Evolutionary conservation across 2,888 invertebrate species (phyloP).

Genomic region (Onchidella celtica): DNA sequence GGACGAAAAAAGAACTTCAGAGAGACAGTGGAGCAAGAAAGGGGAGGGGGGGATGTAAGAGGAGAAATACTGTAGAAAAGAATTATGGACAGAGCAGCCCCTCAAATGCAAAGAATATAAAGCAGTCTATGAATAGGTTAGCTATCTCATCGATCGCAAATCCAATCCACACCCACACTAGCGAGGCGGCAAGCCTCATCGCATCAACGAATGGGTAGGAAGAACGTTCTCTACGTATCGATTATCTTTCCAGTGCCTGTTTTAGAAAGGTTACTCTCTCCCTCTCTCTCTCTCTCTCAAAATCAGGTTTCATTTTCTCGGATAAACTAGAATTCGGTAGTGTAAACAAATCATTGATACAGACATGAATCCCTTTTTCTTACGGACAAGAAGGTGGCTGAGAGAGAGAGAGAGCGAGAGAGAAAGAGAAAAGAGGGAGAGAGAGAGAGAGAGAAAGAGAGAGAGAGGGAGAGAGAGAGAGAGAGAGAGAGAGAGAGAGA

Average conservation of each 20-base stretch:
- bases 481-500: slow-evolving; percentile 6
- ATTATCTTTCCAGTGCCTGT: background rate
- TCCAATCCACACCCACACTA: background rate
- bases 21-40: background rate
- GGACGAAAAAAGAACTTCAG: background rate
- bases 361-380: too few relatives aligned
- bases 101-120: too few relatives aligned
- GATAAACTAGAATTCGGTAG: too few relatives aligned
- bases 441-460: too few relatives aligned
- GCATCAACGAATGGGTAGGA: background rate
- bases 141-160: background rate
- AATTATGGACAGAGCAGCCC: too few relatives aligned
- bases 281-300: background rate
- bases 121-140: too few relatives aligned
- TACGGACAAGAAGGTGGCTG: too few relatives aligned
- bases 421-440: too few relatives aligned
- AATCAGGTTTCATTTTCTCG: too few relatives aligned
- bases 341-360: too few relatives aligned
- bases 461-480: too few relatives aligned
- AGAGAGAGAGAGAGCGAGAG: too few relatives aligned
- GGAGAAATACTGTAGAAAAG: background rate
- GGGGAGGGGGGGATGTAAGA: background rate
- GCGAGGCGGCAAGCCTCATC: background rate
- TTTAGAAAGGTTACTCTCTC: background rate
- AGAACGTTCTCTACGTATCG: background rate